These are phyloP conservation scores for Digitonthophagus gazella DNA, from an alignment of 2,888 invertebrate species.

Conservation along the genomic window DNA sequence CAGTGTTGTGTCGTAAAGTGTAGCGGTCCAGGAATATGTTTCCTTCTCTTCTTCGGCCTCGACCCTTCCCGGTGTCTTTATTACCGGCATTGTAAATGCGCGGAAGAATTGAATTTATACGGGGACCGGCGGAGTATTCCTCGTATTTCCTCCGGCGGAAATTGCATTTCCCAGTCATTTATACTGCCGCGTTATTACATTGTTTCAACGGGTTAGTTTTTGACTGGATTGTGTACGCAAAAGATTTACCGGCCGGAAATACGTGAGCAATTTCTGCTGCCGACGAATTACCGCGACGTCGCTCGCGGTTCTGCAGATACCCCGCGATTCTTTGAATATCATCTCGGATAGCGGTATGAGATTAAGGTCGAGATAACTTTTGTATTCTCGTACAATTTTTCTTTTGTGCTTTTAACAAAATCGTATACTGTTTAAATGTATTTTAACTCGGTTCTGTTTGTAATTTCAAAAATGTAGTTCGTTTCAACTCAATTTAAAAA, in stretches of 20 bases:
- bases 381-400: background rate
- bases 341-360: background rate
- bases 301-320: background rate
- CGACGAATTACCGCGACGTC: background rate
- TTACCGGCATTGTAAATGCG: background rate
- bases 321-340: background rate
- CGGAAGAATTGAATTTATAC: background rate
- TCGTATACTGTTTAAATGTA: background rate
- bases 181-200: background rate
- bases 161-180: background rate
- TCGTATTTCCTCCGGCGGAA: background rate
- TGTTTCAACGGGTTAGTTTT: background rate
- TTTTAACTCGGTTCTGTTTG: no score
- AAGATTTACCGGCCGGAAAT: background rate
- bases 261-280: background rate
- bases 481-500: no score
- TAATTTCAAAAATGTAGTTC: no score
- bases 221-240: background rate
- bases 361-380: background rate
- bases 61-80: background rate
- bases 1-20: slow-evolving; percentile 6
- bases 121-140: background rate
- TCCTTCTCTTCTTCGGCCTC: background rate
- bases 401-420: background rate
- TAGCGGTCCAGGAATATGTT: background rate